A percentile compares a stretch with the other conserved stretches of the same genome.
These are phyloP conservation scores for Ophion ellenae DNA, from an alignment of 2,888 invertebrate genomes.

Conservation along the genomic window DNA sequence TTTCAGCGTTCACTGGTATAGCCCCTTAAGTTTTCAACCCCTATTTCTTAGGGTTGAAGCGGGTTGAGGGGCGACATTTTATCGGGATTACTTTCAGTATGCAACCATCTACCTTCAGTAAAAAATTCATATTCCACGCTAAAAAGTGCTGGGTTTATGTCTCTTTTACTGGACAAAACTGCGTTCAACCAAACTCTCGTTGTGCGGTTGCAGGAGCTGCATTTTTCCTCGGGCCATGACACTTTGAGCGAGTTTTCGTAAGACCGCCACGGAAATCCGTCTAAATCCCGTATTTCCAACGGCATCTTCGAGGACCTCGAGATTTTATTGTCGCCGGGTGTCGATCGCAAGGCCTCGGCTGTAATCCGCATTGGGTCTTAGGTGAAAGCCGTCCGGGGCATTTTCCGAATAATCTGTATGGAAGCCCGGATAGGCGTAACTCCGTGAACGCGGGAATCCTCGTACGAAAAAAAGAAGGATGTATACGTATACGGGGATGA, in stretches of 20 bases:
- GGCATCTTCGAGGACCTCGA: conserved; percentile 64
- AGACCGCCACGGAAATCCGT: conserved; percentile 2
- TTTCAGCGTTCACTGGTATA: too few relatives aligned
- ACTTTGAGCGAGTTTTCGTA: neutral
- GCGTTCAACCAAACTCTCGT: neutral
- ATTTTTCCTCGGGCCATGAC: neutral
- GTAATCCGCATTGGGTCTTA: conserved; percentile 78
- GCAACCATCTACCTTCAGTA: too few relatives aligned
- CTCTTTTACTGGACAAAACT: too few relatives aligned
- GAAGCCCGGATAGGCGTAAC: conserved; percentile 10
- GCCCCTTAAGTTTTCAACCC: too few relatives aligned
- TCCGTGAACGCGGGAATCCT: neutral
- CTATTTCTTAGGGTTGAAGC: too few relatives aligned
- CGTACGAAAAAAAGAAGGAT: conserved; percentile 53
- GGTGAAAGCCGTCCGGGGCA: conserved; percentile 78
- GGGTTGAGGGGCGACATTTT: too few relatives aligned
- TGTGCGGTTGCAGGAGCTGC: neutral
- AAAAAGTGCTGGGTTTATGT: too few relatives aligned
- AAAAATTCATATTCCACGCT: too few relatives aligned
- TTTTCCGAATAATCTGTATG: conserved; percentile 71
- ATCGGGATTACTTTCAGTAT: too few relatives aligned
- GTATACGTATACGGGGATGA: conserved; percentile 56
- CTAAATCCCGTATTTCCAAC: conserved; percentile 45
- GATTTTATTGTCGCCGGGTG: conserved; percentile 71
- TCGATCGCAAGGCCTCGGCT: conserved; percentile 58